Evolutionary conservation across 2,797 vertebrate species (phyloP).

Genomic region (Pagetopsis macropterus): DNA sequence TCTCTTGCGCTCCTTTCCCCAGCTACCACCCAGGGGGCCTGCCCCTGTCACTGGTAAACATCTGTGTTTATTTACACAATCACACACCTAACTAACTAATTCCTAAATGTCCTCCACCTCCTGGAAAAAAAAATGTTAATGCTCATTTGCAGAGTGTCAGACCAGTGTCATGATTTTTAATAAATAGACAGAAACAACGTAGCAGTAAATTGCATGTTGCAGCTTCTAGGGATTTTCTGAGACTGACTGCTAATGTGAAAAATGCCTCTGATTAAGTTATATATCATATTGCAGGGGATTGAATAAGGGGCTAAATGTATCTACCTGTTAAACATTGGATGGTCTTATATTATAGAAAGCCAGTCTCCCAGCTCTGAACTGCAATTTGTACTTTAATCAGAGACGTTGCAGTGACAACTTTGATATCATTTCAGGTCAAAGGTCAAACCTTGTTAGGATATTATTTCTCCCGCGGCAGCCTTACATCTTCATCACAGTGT

Average conservation of each 20-base stretch:
- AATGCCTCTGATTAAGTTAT: slow-evolving; percentile 52
- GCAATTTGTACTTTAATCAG: not conserved
- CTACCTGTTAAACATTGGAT: not conserved
- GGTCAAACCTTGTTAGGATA: slow-evolving; percentile 5
- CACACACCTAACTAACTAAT: slow-evolving; percentile 83
- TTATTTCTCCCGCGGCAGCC: slow-evolving; percentile 12
- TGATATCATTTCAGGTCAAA: slow-evolving; percentile 37
- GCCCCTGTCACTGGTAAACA: slow-evolving; percentile 76
- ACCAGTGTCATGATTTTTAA: slow-evolving; percentile 60
- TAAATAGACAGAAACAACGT: slow-evolving; percentile 66
- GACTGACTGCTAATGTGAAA: slow-evolving; percentile 37
- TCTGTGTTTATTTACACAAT: slow-evolving; percentile 88
- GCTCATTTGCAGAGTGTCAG: slow-evolving; percentile 81
- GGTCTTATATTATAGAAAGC: slow-evolving; percentile 7
- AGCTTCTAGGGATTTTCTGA: slow-evolving; percentile 51
- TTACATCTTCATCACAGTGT: slow-evolving; percentile 13
- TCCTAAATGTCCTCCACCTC: slow-evolving; percentile 75
- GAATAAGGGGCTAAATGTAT: slow-evolving; percentile 6
- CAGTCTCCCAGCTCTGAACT: not conserved
- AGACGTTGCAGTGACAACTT: slow-evolving; percentile 6
- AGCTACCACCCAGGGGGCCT: slow-evolving; percentile 72
- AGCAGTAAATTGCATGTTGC: slow-evolving; percentile 67
- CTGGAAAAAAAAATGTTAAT: slow-evolving; percentile 68
- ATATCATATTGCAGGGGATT: slow-evolving; percentile 21
- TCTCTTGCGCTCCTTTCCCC: slow-evolving; percentile 62